These are phyloP conservation scores for Bombycilla garrulus DNA, from an alignment of 2,113 vertebrate genomes.

Conservation along the genomic window DNA sequence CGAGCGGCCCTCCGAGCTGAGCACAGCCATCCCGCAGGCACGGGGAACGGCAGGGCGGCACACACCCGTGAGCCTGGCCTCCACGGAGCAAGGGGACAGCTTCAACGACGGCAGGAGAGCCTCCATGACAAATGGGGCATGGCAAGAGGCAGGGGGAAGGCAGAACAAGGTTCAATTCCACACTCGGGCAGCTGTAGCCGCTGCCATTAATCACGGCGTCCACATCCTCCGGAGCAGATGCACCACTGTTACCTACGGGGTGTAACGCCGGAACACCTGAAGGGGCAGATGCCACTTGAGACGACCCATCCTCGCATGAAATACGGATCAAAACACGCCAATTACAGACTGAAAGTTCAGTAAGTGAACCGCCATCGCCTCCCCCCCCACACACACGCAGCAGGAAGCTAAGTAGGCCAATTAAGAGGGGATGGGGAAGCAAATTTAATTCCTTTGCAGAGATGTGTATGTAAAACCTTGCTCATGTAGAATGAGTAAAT, in stretches of 20 bases:
- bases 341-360: neutral
- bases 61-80: too few relatives aligned
- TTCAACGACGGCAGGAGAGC: conserved; percentile 3
- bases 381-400: neutral
- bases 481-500: neutral
- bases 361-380: neutral
- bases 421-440: neutral
- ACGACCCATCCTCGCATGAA: neutral
- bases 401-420: neutral
- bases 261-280: neutral
- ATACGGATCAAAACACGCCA: neutral
- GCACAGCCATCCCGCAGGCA: too few relatives aligned
- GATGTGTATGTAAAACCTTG: neutral
- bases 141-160: neutral
- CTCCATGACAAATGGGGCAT: conserved; percentile 11
- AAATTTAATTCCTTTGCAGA: neutral
- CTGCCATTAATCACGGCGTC: conserved; percentile 24
- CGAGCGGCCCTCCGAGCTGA: too few relatives aligned
- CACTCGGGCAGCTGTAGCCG: neutral
- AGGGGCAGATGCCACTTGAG: neutral
- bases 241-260: neutral
- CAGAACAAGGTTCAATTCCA: conserved; percentile 40
- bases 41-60: too few relatives aligned
- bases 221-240: neutral
- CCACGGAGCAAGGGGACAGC: neutral